Percentiles rank a stretch among this genome's conserved stretches.
phyloP scores from a whole-genome alignment of 92 coral and sea anemone species.

The Plumapathes pennacea region DNA sequence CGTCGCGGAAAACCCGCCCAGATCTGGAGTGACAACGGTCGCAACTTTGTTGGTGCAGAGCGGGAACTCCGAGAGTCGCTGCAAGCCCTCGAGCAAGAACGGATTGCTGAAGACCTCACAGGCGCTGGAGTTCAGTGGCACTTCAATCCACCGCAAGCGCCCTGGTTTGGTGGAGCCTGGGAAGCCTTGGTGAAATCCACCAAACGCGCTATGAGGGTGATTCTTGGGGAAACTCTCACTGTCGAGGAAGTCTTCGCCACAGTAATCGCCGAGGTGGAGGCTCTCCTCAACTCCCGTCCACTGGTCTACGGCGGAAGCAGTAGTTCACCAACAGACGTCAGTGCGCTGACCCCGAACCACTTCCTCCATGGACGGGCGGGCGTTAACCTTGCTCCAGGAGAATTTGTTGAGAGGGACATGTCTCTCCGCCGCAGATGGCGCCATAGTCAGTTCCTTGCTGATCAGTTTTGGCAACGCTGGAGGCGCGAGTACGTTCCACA shows the following conservation, averaged over 20 bases:
- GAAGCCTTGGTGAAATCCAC: conserved; percentile 34
- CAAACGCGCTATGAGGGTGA: conserved; percentile 41
- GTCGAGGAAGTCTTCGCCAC: conserved; percentile 31
- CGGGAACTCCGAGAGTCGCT: conserved; percentile 24
- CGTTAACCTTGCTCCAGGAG: conserved; percentile 5
- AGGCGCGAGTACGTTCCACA: conserved; percentile 41
- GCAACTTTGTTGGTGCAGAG: conserved; percentile 38
- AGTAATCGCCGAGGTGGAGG: conserved; percentile 22
- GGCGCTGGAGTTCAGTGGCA: conserved; percentile 22
- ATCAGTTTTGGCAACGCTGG: conserved; percentile 34
- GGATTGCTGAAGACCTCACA: conserved; percentile 18
- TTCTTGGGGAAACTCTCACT: conserved; percentile 31
- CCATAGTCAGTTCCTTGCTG: conserved; percentile 25
- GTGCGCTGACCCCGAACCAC: conserved; percentile 8
- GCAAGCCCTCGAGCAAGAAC: conserved; percentile 12
- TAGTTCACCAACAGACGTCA: conserved; percentile 3
- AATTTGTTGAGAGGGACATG: neutral
- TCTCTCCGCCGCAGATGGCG: conserved; percentile 16
- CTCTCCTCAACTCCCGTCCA: conserved; percentile 28
- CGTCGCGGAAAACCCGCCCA: conserved; percentile 36
- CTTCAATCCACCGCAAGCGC: conserved; percentile 50
- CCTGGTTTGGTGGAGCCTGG: conserved; percentile 51
- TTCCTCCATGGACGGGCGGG: conserved; percentile 6
- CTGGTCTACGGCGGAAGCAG: conserved; percentile 39
- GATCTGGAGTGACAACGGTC: conserved; percentile 37